Evolutionary conservation across 2,888 invertebrate genomes (phyloP).

Genomic region (Balanococcus diminutus): DNA sequence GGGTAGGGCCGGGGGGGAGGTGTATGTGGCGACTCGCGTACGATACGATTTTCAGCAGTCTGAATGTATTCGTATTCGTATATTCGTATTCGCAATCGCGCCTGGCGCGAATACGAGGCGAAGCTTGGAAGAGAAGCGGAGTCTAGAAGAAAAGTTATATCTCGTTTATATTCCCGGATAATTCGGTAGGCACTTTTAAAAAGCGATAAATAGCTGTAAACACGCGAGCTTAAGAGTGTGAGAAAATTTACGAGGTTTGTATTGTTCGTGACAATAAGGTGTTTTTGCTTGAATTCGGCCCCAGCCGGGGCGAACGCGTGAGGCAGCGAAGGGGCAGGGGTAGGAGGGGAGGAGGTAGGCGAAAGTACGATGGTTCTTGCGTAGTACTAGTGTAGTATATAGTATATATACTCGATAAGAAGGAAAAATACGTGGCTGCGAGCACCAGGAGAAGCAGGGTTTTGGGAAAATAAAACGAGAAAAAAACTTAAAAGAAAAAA

Average conservation of each 20-base stretch:
- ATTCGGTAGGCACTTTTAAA: constrained; percentile 54
- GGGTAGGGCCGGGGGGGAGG: background rate
- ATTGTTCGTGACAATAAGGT: constrained; percentile 55
- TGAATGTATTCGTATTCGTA: background rate
- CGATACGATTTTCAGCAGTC: no score
- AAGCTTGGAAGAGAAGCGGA: background rate
- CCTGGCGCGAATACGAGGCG: background rate
- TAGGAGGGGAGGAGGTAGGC: no score
- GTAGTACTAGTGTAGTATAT: background rate
- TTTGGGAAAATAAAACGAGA: background rate
- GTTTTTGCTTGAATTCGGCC: constrained; percentile 18
- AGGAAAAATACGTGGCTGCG: background rate
- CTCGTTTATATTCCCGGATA: constrained; percentile 54
- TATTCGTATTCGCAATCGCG: background rate
- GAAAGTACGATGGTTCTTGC: background rate
- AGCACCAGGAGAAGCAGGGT: no score
- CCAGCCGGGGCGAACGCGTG: background rate
- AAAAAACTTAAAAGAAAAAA: background rate
- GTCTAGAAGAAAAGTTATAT: constrained; percentile 45
- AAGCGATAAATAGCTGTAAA: constrained; percentile 55
- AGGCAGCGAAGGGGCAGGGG: background rate
- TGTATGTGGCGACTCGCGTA: background rate
- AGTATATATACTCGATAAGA: background rate
- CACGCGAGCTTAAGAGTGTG: constrained; percentile 54
- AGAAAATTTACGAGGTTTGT: constrained; percentile 54